Base-by-base conservation (phyloP, 1,140 invertebrate species). In the Lethrus apterus region DNA sequence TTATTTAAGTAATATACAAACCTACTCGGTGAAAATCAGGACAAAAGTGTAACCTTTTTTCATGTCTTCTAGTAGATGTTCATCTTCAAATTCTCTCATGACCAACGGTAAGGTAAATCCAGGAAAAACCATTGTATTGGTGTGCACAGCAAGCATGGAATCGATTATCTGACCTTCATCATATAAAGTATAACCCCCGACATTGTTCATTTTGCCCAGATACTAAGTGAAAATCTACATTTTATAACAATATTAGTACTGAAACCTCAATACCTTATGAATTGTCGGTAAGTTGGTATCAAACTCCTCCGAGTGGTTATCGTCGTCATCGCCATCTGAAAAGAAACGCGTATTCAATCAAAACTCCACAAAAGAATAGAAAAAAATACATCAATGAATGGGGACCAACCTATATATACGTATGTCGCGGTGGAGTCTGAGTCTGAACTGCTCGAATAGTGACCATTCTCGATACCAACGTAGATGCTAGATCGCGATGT, bases 51-150 rank as follows among this genome's bases (percentile, higher is more conserved):
- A 29, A 1, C 40, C 40, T 10, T 42, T 42, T 13, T 29, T 26
- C 4, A 42, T 42, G 29, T 29, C 40, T 2, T 42, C 40, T 7
- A 42, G 13, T 10, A 42, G n/a, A 0, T 42, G 40, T 18, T 42
- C 24, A 13, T 21, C 29, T 42, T 42, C 40, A n/a, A 13, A 42
- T 23, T 42, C 40, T 26, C 40, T 56, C 41, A 66, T 51, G n/a
- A 60, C 55, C 31, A 67, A 52, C 5, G 65, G 65, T 7, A 67
- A 42, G 3, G 61, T 66, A 44, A 65, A 65, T 1, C 63, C 65
- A n/a, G 65, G 65, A 48, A 65, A 65, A 5, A 63, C 65, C 40
- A 64, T 50, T 5, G 63, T 66, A 17, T 62, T 63, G 1, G 62
- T 64, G 32, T 60, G 57, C 18, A 67, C 55, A 15, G 59, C 61